phyloP scores from a whole-genome alignment of 2,888 invertebrate species.

The Sussaba pulchella region DNA sequence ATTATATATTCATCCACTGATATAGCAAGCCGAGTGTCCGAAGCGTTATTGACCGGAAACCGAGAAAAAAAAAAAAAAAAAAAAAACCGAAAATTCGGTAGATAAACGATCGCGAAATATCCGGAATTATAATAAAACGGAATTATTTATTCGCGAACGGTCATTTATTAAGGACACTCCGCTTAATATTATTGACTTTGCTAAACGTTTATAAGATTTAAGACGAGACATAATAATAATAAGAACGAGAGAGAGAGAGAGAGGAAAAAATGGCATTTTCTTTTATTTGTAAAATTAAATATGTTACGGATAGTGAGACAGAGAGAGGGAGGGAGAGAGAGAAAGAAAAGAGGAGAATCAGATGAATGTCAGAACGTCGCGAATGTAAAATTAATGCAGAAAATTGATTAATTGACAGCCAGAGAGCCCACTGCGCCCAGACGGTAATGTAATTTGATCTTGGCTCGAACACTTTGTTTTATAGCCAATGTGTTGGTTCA shows the following conservation, averaged over 20 bases:
- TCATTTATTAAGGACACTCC: not conserved
- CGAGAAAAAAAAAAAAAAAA: too few relatives aligned
- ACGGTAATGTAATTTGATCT: constrained; percentile 28
- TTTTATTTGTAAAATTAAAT: constrained; percentile 50
- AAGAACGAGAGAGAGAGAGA: not conserved
- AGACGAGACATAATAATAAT: constrained; percentile 31
- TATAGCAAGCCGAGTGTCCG: constrained; percentile 19
- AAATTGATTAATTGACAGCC: constrained; percentile 33
- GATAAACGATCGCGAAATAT: too few relatives aligned
- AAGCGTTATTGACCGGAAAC: not conserved
- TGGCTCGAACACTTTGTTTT: constrained; percentile 43
- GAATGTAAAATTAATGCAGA: constrained; percentile 28
- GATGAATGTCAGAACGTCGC: constrained; percentile 22
- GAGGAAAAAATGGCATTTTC: constrained; percentile 30
- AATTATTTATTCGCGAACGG: not conserved
- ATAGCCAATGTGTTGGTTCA: constrained; percentile 33
- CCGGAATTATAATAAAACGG: too few relatives aligned
- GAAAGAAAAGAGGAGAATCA: constrained; percentile 1
- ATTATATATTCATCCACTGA: constrained; percentile 49
- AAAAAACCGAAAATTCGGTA: too few relatives aligned
- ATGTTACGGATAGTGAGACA: constrained; percentile 20
- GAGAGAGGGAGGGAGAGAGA: not conserved
- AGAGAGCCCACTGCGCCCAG: constrained; percentile 15
- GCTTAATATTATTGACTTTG: constrained; percentile 51
- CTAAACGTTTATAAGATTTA: constrained; percentile 59